phyloP scores from a whole-genome alignment of 2,888 invertebrate genomes.

The Steinernema hermaphroditum region DNA sequence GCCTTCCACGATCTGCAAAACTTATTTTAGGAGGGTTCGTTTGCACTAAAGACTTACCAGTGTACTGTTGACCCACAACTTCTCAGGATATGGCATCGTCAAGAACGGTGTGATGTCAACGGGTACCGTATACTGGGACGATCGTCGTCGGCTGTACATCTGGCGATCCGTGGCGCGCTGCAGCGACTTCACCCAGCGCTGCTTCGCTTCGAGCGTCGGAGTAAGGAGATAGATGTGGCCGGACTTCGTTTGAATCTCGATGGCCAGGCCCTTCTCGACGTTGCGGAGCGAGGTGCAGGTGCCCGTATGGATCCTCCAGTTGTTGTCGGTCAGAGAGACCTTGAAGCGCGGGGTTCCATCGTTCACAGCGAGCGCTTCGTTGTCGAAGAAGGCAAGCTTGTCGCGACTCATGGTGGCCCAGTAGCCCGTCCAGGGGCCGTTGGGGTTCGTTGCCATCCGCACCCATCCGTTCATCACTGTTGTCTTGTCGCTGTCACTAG shows the following conservation, averaged over 20 bases:
- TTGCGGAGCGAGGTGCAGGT: slow-evolving; percentile 18
- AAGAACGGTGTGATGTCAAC: not conserved
- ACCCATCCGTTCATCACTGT: slow-evolving; percentile 41
- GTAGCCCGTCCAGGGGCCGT: slow-evolving; percentile 43
- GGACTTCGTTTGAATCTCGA: slow-evolving; percentile 48
- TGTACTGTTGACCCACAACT: not conserved
- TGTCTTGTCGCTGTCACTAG: slow-evolving; percentile 27
- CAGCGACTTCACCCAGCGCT: slow-evolving; percentile 48
- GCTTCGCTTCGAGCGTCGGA: slow-evolving; percentile 44
- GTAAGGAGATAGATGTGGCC: slow-evolving; percentile 37
- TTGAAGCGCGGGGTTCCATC: slow-evolving; percentile 39
- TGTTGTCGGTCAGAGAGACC: slow-evolving; percentile 53
- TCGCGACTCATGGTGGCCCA: slow-evolving; percentile 49
- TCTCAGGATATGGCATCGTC: not conserved
- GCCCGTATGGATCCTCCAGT: slow-evolving; percentile 47
- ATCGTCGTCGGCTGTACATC: slow-evolving; percentile 39
- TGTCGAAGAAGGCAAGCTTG: slow-evolving; percentile 51
- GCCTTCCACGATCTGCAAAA: slow-evolving; percentile 46
- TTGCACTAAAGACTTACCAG: not conserved
- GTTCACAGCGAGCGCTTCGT: slow-evolving; percentile 48
- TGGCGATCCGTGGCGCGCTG: slow-evolving; percentile 45
- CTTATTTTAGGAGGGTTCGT: not conserved
- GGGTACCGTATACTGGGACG: slow-evolving; percentile 28
- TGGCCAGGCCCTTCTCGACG: slow-evolving; percentile 49
- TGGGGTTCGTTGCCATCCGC: slow-evolving; percentile 33